A percentile compares a stretch with the other conserved stretches of the same genome.
phyloP scores from a whole-genome alignment of 2,113 vertebrate genomes.

The Cryptotis parvus region DNA sequence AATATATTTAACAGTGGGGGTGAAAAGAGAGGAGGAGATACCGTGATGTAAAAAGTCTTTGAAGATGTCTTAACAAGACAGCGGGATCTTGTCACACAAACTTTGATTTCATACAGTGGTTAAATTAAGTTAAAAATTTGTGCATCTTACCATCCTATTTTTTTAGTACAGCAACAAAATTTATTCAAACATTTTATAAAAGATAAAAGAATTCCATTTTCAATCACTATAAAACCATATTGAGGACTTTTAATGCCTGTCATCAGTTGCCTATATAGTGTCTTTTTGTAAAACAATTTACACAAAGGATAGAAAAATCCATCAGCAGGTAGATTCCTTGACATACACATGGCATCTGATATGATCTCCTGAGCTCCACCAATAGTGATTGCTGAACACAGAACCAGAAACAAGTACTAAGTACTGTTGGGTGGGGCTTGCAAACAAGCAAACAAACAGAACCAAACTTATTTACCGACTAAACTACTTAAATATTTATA shows the following conservation, averaged over 20 bases:
- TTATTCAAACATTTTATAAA: constrained; percentile 46
- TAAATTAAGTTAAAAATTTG: constrained; percentile 6
- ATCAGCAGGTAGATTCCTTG: too few species aligned
- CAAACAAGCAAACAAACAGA: too few species aligned
- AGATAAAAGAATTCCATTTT: background rate
- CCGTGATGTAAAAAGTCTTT: constrained; percentile 2
- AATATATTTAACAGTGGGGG: constrained; percentile 49
- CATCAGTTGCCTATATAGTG: too few species aligned
- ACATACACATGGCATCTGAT: too few species aligned
- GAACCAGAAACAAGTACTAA: too few species aligned
- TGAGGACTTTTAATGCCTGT: background rate
- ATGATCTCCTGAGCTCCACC: too few species aligned
- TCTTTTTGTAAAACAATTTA: too few species aligned
- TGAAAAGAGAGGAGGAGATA: constrained; percentile 17
- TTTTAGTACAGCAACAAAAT: background rate
- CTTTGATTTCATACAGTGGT: constrained; percentile 65
- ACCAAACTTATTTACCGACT: too few species aligned
- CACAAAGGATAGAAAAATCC: too few species aligned
- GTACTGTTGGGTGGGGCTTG: too few species aligned
- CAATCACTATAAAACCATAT: background rate
- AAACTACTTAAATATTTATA: too few species aligned
- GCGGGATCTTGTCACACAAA: background rate
- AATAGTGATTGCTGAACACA: too few species aligned
- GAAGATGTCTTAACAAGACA: constrained; percentile 59
- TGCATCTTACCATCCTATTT: constrained; percentile 6